phyloP scores from a whole-genome alignment of 2,888 invertebrate species.

The Apodemia zela region DNA sequence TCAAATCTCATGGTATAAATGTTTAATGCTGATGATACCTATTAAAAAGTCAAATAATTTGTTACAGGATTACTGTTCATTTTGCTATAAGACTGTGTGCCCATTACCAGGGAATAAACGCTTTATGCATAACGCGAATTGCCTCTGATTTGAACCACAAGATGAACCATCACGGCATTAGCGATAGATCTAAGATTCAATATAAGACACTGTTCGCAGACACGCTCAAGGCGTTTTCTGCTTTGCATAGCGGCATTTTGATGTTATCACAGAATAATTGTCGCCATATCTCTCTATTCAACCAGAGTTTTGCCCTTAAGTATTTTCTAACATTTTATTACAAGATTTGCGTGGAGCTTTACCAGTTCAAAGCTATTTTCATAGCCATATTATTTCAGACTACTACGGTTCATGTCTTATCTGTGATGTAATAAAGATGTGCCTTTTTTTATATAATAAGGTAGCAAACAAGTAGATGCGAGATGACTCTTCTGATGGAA shows the following conservation, averaged over 20 bases:
- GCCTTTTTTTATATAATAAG: too few species aligned
- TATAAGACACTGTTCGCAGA: constrained; percentile 29
- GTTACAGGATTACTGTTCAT: too few species aligned
- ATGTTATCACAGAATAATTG: constrained; percentile 24
- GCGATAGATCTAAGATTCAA: constrained; percentile 27
- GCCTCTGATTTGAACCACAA: neutral
- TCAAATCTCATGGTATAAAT: too few species aligned
- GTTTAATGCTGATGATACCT: too few species aligned
- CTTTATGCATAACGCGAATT: neutral
- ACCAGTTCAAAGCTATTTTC: constrained; percentile 5
- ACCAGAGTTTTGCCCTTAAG: constrained; percentile 17
- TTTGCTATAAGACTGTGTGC: too few species aligned
- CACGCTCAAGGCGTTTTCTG: constrained; percentile 27
- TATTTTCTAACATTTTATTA: constrained; percentile 14
- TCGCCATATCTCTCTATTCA: constrained; percentile 21
- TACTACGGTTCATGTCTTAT: neutral
- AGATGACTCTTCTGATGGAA: too few species aligned
- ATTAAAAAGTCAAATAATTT: too few species aligned
- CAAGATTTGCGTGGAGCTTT: neutral
- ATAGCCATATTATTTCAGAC: neutral
- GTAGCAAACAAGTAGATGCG: too few species aligned
- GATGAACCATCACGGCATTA: constrained; percentile 19
- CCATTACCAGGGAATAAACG: too few species aligned
- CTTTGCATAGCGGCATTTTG: constrained; percentile 24
- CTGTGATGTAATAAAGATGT: neutral